These are phyloP conservation scores for Solea solea DNA, from an alignment of 2,113 vertebrate species.

Conservation along the genomic window DNA sequence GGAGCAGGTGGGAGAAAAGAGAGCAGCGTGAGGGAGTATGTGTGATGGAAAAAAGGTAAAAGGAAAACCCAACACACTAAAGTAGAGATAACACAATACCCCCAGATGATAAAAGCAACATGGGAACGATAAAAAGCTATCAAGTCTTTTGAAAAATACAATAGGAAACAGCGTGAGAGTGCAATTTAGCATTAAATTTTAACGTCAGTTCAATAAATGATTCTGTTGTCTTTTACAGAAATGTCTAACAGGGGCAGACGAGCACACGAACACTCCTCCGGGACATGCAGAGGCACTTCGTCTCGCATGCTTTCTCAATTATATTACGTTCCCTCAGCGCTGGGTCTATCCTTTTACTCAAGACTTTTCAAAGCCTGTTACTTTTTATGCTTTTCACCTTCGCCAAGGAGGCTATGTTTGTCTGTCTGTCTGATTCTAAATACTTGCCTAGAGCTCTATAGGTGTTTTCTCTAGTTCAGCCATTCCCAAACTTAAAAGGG, in stretches of 20 bases:
- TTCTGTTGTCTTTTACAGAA: slow-evolving; percentile 76
- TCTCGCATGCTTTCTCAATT: slow-evolving; percentile 35
- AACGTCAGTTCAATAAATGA: slow-evolving; percentile 79
- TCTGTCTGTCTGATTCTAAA: neutral
- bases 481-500: too few species aligned
- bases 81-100: slow-evolving; percentile 79
- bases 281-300: slow-evolving; percentile 51
- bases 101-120: slow-evolving; percentile 84
- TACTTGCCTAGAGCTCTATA: too few species aligned
- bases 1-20: slow-evolving; percentile 41
- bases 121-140: slow-evolving; percentile 84
- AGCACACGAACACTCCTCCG: slow-evolving; percentile 43
- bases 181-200: slow-evolving; percentile 84
- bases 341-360: slow-evolving; percentile 5
- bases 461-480: too few species aligned
- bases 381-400: neutral
- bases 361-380: slow-evolving; percentile 6
- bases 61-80: slow-evolving; percentile 41
- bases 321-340: slow-evolving; percentile 5
- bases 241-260: slow-evolving; percentile 57
- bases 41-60: slow-evolving; percentile 22
- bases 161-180: slow-evolving; percentile 82
- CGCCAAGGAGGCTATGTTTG: neutral
- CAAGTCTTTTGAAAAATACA: slow-evolving; percentile 89
- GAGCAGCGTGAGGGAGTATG: slow-evolving; percentile 5